Evolutionary conservation across 2,888 invertebrate genomes (phyloP).

Genomic region (Ferrisia virgata): DNA sequence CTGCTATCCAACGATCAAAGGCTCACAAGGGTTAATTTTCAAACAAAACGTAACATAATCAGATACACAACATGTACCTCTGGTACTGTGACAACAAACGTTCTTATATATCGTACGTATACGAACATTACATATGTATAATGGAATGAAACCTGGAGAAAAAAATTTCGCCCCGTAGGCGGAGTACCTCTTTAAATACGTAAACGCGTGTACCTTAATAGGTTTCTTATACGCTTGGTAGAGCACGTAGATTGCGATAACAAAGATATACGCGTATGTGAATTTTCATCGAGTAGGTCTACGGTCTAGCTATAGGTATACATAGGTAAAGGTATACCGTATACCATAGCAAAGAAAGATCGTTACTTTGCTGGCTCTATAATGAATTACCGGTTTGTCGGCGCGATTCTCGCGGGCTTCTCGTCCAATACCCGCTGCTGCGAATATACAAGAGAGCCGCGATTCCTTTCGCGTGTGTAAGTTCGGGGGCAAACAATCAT

Average conservation of each 20-base stretch:
- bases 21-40: background rate
- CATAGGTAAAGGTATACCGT: no score
- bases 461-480: constrained; percentile 9
- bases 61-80: no score
- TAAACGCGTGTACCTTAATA: background rate
- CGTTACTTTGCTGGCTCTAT: background rate
- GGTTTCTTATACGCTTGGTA: background rate
- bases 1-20: no score
- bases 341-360: no score
- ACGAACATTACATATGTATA: no score
- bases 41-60: background rate
- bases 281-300: background rate
- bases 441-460: background rate
- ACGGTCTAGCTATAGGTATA: no score
- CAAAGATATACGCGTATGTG: background rate
- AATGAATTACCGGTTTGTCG: constrained; percentile 8
- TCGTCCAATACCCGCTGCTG: background rate
- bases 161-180: background rate
- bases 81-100: no score
- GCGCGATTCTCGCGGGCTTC: background rate
- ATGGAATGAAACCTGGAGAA: no score
- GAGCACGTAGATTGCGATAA: background rate
- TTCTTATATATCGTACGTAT: no score
- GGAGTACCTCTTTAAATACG: background rate
- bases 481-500: constrained; percentile 10